Base-by-base conservation (phyloP, 2,888 invertebrate genomes). In the Neuroscelio doddi region DNA sequence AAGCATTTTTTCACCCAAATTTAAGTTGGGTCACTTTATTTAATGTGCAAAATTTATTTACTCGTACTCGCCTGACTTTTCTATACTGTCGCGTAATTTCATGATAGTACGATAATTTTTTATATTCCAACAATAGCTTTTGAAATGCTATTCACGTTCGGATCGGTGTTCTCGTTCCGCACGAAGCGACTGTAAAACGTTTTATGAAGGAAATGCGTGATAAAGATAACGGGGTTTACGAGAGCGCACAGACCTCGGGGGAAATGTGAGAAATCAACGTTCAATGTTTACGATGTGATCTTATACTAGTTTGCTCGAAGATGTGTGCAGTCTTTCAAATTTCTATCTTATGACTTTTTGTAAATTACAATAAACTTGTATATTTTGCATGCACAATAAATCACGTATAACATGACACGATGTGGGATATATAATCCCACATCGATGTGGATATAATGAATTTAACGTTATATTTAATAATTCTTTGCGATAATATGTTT, bases 241-340 rank as follows among this genome's bases (percentile, higher is more conserved):
- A 26, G 41, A 12, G 41, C 12, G 41, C 15, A 10, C 9, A 41
- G 21, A 41, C 41, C 26, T 24, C 41, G 1, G 41, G 41, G 26
- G 24, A 41, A 24, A 41, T 41, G 41, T 26, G 41, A 10, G 41
- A 41, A 21, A 41, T 16, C 16, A 41, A 24, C 41, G 41, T 41
- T 41, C 41, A 12, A 41, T 41, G 41, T 26, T 41, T 41, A 41
- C 41, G 41, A 41, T 24, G 26, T 12, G 9, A 26, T 26, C 17
- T 26, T 41, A 21, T 24, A 17, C 2, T n/a, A n/a, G n/a, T n/a
- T n/a, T 24, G 17, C 26, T 10, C 12, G 41, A 24, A 7, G 12
- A 41, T 4, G 41, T n/a, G 12, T n/a, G 10, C 15, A 10, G 10
- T 7, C 26, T 21, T 21, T n/a, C 15, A 24, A 21, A 4, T 41